A percentile compares a stretch with the other conserved stretches of the same genome.
Evolutionary conservation across 2,888 invertebrate species (phyloP).

Genomic region (Hydrotaea cyrtoneurina): DNA sequence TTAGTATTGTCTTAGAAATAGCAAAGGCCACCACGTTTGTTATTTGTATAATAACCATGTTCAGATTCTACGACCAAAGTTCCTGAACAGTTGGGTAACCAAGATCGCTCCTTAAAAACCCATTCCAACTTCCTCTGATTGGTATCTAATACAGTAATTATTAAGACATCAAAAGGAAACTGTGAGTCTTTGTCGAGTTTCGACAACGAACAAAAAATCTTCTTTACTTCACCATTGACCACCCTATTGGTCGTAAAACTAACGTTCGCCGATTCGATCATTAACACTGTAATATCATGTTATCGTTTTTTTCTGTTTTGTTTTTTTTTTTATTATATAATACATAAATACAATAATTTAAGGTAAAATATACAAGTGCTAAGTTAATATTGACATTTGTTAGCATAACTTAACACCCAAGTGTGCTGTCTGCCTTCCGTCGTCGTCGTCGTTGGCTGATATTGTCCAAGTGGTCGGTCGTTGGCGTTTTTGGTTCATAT

Average conservation of each 20-base stretch:
- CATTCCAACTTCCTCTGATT: too few species aligned
- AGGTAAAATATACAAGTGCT: slow-evolving; percentile 54
- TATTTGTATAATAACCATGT: too few species aligned
- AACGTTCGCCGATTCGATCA: neutral
- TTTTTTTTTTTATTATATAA: neutral
- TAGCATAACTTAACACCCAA: slow-evolving; percentile 68
- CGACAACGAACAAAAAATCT: too few species aligned
- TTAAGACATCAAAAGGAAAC: too few species aligned
- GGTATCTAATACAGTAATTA: too few species aligned
- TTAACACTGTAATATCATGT: slow-evolving; percentile 3
- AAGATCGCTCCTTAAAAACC: too few species aligned
- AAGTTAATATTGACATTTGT: slow-evolving; percentile 65
- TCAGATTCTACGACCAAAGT: too few species aligned
- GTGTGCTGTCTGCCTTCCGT: slow-evolving; percentile 44
- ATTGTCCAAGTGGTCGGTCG: neutral
- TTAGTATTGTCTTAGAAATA: too few species aligned
- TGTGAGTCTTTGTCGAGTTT: too few species aligned
- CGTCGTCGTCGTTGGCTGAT: neutral
- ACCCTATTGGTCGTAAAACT: neutral
- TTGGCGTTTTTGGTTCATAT: slow-evolving; percentile 40
- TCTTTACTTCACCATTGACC: neutral
- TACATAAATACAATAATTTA: neutral
- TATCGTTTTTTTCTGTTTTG: neutral
- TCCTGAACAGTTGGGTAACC: too few species aligned
- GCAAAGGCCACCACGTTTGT: too few species aligned